These are phyloP conservation scores for Sinelater perroti DNA, from an alignment of 2,888 invertebrate species.

Conservation along the genomic window DNA sequence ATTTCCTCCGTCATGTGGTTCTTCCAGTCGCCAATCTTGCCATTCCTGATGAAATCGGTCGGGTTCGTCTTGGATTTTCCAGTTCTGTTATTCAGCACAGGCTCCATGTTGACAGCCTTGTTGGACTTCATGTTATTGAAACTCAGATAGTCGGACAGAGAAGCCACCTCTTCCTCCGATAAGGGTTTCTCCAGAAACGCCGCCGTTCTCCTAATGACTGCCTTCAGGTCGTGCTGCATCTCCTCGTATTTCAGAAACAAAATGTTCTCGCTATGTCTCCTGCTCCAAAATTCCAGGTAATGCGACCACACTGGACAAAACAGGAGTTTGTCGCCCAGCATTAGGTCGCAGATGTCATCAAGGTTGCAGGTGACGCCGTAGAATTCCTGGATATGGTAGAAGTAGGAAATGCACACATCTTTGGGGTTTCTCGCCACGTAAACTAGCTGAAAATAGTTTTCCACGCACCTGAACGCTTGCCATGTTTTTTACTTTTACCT, in stretches of 20 bases:
- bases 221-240: slow-evolving; percentile 76
- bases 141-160: slow-evolving; percentile 51
- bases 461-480: no score
- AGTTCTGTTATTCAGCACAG: slow-evolving; percentile 50
- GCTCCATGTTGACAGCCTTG: slow-evolving; percentile 65
- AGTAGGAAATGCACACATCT: slow-evolving; percentile 89
- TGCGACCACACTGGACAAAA: slow-evolving; percentile 74
- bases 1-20: slow-evolving; percentile 76
- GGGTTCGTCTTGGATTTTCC: slow-evolving; percentile 49
- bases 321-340: slow-evolving; percentile 73
- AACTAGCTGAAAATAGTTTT: slow-evolving; percentile 79
- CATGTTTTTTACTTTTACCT: slow-evolving; percentile 70
- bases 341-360: slow-evolving; percentile 79
- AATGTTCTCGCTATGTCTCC: slow-evolving; percentile 74
- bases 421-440: slow-evolving; percentile 91
- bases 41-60: slow-evolving; percentile 62
- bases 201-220: slow-evolving; percentile 73
- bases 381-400: slow-evolving; percentile 79
- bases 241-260: slow-evolving; percentile 85
- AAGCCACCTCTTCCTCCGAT: slow-evolving; percentile 70
- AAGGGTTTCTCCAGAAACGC: slow-evolving; percentile 74
- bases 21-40: slow-evolving; percentile 60
- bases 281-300: slow-evolving; percentile 72
- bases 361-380: slow-evolving; percentile 69
- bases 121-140: slow-evolving; percentile 66